Percentiles rank a stretch among this genome's conserved stretches.
Conservation (phyloP, 2,888 invertebrate genomes). For the Athetis lepigone region DNA sequence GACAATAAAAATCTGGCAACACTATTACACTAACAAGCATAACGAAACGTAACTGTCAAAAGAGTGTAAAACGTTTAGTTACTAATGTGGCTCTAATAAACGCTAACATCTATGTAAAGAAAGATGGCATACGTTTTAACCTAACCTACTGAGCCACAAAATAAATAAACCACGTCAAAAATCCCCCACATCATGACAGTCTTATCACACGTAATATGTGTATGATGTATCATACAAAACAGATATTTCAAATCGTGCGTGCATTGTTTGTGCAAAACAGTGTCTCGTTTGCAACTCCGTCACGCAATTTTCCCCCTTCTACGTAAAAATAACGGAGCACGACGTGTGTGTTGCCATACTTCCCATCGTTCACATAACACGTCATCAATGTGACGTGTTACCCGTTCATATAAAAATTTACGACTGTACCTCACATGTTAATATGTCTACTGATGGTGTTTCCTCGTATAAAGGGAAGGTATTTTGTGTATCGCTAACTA, state of each 20-base stretch:
- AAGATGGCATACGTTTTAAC: conserved; percentile 32
- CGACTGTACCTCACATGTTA: conserved; percentile 78
- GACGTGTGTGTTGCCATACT: conserved; percentile 65
- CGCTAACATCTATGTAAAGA: conserved; percentile 27
- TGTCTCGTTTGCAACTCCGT: conserved; percentile 73
- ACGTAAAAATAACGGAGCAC: conserved; percentile 68
- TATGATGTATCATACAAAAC: conserved; percentile 65
- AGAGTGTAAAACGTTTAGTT: conserved; percentile 34
- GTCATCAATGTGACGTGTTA: conserved; percentile 77
- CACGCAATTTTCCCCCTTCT: conserved; percentile 79
- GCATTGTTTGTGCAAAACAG: conserved; percentile 73
- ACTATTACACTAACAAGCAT: conserved; percentile 25
- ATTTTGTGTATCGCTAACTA: conserved; percentile 59
- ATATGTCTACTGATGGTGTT: conserved; percentile 65
- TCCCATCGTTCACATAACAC: conserved; percentile 69
- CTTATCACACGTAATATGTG: conserved; percentile 63
- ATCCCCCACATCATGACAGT: conserved; percentile 55
- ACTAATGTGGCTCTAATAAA: conserved; percentile 43
- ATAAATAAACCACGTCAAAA: conserved; percentile 55
- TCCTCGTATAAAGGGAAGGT: conserved; percentile 46
- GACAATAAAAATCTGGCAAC: conserved; percentile 24
- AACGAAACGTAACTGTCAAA: conserved; percentile 36
- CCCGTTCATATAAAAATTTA: conserved; percentile 83
- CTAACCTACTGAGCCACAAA: conserved; percentile 50
- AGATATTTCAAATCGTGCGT: conserved; percentile 80